Evolutionary conservation across 2,113 vertebrate genomes (phyloP), one percentile per base, ranked within the genome.

Genomic region (Solenodon paradoxus): DNA sequence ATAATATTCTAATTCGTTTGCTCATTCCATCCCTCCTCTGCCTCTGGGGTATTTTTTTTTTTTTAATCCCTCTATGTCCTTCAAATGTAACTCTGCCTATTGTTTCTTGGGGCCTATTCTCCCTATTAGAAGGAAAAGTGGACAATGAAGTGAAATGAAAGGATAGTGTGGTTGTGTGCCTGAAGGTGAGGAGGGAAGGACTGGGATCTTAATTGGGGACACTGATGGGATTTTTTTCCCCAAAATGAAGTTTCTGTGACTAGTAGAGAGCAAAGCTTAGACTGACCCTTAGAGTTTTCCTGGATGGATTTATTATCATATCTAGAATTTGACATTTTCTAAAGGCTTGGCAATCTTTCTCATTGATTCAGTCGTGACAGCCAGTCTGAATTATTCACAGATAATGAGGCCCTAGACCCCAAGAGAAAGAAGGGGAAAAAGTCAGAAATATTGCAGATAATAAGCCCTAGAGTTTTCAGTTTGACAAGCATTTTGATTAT

Each of bases 51-150:
- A 19, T 30, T 40, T 49, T 90, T 89, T 92, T 68, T n/a, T n/a
- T n/a, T n/a, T n/a, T n/a, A n/a, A n/a, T n/a, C 81, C 74, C 90
- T 77, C 38, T 49, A 49, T 86, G 78, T 30, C 97, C 91, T 97
- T 97, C 88, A 89, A 35, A 96, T 49, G 30, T 66, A 88, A 42
- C 38, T 13, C 55, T 32, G 63, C 15, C 61, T 63, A 90, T 40
- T 22, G 66, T 53, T 24, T 78, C 24, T 63, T 40, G 61, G 40
- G 24, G 13, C 9, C 26, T 40, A 51, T 30, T n/a, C n/a, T n/a
- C n/a, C 32, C 32, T 40, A 32, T 32, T 2, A 66, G 45, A 92
- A 12, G 10, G 20, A 86, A 68, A 79, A 16, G 24, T 30, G 17
- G 57, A 22, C 42, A 55, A 17, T 13, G 40, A 0, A 1, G 38